Conservation (phyloP, 2,113 vertebrate genomes). For the Eptesicus fuscus region DNA sequence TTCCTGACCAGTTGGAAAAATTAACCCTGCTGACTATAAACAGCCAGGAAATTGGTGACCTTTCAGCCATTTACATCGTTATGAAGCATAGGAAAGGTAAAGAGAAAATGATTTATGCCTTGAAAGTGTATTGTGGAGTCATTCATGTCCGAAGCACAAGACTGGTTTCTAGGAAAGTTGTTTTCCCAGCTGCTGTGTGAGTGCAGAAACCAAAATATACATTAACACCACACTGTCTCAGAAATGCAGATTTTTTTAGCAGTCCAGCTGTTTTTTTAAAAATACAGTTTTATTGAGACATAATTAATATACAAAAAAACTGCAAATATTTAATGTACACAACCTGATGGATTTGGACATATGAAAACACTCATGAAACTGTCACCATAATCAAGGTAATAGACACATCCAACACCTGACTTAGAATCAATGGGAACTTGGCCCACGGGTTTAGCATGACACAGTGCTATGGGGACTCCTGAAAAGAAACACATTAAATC, state of each 20-base stretch:
- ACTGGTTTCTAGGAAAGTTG: not conserved
- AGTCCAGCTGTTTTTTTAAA: not conserved
- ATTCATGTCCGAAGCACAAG: not conserved
- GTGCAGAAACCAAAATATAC: not conserved
- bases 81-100: conserved; percentile 28
- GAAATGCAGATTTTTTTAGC: not conserved
- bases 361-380: not conserved
- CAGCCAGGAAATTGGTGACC: conserved; percentile 52
- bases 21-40: conserved; percentile 58
- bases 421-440: not conserved
- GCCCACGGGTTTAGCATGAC: not conserved
- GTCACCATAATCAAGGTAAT: not conserved
- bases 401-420: not conserved
- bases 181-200: not conserved
- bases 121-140: not conserved
- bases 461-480: not conserved
- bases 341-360: not conserved
- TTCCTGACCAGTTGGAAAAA: conserved; percentile 68
- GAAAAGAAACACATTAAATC: not conserved
- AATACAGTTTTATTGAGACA: not conserved
- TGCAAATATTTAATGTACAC: not conserved
- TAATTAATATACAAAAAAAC: not conserved
- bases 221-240: not conserved
- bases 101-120: conserved; percentile 48
- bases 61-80: conserved; percentile 45